phyloP scores from a whole-genome alignment of 2,888 invertebrate species.

The Mayetiola destructor region DNA sequence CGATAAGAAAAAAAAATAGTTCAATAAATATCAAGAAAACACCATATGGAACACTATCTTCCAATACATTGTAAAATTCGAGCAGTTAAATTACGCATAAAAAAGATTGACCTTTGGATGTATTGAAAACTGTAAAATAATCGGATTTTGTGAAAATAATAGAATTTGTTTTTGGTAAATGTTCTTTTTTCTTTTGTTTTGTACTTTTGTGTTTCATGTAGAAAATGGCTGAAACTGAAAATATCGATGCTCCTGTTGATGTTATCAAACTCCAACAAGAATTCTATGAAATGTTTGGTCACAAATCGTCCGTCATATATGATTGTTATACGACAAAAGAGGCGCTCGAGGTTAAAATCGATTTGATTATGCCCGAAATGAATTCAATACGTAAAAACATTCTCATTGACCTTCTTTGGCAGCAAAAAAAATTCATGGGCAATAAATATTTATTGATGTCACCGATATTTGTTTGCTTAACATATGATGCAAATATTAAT shows the following conservation, averaged over 20 bases:
- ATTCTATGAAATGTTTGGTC: constrained; percentile 13
- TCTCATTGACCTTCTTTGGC: neutral
- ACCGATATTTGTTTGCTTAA: constrained; percentile 25
- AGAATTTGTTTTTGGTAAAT: no score
- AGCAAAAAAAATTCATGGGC: constrained; percentile 29
- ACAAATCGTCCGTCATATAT: neutral
- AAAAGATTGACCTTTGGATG: no score
- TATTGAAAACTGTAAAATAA: no score
- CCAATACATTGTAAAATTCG: no score
- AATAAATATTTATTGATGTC: constrained; percentile 24
- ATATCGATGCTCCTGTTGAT: neutral
- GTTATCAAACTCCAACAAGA: constrained; percentile 12
- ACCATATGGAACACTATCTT: no score
- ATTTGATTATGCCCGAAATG: constrained; percentile 5
- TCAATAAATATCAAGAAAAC: no score
- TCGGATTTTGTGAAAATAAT: no score
- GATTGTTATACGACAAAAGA: constrained; percentile 12
- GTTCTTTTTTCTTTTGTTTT: no score
- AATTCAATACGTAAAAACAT: neutral
- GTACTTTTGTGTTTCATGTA: no score
- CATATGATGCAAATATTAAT: neutral
- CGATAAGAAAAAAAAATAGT: no score
- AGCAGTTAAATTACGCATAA: no score
- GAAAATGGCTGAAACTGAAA: constrained; percentile 1
- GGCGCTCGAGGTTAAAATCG: neutral